Percentiles rank a stretch among this genome's conserved stretches.
Conservation (phyloP, 2,797 vertebrate species). For the Knipowitschia caucasica region DNA sequence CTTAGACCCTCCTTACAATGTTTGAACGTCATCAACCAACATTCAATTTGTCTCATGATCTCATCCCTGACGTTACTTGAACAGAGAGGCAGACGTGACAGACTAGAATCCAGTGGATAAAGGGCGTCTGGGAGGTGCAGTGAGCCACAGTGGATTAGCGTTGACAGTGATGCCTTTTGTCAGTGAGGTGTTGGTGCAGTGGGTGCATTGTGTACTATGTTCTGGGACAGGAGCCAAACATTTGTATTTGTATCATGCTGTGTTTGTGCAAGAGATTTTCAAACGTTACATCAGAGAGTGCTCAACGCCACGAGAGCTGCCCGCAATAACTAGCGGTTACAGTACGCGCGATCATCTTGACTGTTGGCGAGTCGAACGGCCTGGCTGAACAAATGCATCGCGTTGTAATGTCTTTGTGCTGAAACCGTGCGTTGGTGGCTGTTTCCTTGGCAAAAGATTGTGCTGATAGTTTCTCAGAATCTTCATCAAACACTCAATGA, state of each 20-base stretch:
- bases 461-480: background rate
- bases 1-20: too few relatives aligned
- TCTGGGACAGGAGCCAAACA: conserved; percentile 1
- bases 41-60: conserved; percentile 21
- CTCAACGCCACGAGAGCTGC: background rate
- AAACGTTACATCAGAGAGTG: conserved; percentile 12
- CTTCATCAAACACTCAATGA: conserved; percentile 1
- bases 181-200: background rate
- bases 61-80: conserved; percentile 32
- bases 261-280: conserved; percentile 1
- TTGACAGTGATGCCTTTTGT: conserved; percentile 10
- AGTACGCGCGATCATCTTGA: conserved; percentile 3
- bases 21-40: conserved; percentile 9
- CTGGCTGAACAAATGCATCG: conserved; percentile 3
- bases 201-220: background rate
- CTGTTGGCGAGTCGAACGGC: conserved; percentile 5
- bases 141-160: conserved; percentile 1
- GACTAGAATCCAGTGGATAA: background rate
- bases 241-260: too few relatives aligned
- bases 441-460: background rate
- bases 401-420: background rate
- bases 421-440: background rate
- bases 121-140: background rate
- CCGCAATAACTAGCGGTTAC: conserved; percentile 7
- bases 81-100: conserved; percentile 8